Evolutionary conservation across 2,113 vertebrate genomes (phyloP).

Genomic region (Leucoraja erinaceus): DNA sequence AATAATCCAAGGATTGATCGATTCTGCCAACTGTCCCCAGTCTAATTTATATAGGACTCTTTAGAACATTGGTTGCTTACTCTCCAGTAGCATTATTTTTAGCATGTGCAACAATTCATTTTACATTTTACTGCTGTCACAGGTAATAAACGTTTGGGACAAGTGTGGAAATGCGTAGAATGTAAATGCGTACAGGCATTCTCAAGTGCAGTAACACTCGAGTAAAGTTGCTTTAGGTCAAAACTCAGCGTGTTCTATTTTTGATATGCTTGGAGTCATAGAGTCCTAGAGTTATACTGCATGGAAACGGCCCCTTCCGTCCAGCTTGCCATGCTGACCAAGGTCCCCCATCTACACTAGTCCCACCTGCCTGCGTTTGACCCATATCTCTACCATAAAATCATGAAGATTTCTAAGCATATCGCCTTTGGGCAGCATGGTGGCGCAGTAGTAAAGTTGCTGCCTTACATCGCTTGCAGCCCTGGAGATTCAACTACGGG

Average conservation of each 20-base stretch:
- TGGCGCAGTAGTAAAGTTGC: too few species aligned
- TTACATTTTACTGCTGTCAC: not conserved
- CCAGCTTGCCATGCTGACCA: too few species aligned
- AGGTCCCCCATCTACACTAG: too few species aligned
- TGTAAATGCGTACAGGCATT: not conserved
- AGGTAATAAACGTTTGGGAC: not conserved
- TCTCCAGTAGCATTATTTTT: not conserved
- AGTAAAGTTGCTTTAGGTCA: not conserved
- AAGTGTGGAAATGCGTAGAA: not conserved
- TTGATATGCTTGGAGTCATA: not conserved
- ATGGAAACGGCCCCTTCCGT: too few species aligned
- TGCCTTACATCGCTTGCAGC: too few species aligned
- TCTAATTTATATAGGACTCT: not conserved
- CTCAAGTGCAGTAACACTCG: not conserved
- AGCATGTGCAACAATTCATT: not conserved
- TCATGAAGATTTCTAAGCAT: too few species aligned
- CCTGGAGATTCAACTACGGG: too few species aligned
- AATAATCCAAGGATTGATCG: not conserved
- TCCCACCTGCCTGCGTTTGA: too few species aligned
- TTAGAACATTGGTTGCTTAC: not conserved
- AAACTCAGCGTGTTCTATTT: not conserved
- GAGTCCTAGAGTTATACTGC: too few species aligned
- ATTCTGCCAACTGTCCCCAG: constrained; percentile 19
- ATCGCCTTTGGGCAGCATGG: too few species aligned
- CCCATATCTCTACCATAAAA: too few species aligned